These are phyloP conservation scores for Drosophila sproati DNA, from an alignment of 1,140 invertebrate genomes.

Conservation along the genomic window DNA sequence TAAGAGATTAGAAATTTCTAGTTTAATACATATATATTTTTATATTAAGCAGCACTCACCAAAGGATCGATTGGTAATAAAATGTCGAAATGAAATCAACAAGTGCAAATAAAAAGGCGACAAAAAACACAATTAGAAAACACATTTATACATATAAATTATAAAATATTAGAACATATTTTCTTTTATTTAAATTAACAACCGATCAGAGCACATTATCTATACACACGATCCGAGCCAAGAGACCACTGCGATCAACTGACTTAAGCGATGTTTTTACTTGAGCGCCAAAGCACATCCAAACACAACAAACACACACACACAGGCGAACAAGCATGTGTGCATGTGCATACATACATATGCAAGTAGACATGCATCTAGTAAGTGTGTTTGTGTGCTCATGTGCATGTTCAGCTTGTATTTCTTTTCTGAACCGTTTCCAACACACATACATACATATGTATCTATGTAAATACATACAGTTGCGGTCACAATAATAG, in stretches of 20 bases:
- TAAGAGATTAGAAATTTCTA: neutral
- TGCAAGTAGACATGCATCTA: too few relatives aligned
- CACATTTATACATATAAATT: neutral
- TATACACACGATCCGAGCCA: neutral
- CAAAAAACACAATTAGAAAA: neutral
- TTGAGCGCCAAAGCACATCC: neutral
- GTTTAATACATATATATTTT: neutral
- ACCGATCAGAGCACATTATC: too few relatives aligned
- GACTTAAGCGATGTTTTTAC: neutral
- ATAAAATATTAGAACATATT: too few relatives aligned
- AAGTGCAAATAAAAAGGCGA: neutral
- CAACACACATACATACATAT: neutral
- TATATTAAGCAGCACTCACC: neutral
- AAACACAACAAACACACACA: neutral
- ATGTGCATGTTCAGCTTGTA: too few relatives aligned
- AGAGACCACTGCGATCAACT: neutral
- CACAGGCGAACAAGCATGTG: too few relatives aligned
- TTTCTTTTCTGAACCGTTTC: too few relatives aligned
- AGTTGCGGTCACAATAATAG: too few relatives aligned
- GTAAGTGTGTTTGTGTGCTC: too few relatives aligned
- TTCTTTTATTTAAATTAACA: neutral
- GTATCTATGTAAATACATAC: neutral
- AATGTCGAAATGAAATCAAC: too few relatives aligned
- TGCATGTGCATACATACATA: neutral
- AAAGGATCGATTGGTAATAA: neutral